Base-by-base conservation (phyloP, 2,797 vertebrate genomes). In the Rachycentron canadum region DNA sequence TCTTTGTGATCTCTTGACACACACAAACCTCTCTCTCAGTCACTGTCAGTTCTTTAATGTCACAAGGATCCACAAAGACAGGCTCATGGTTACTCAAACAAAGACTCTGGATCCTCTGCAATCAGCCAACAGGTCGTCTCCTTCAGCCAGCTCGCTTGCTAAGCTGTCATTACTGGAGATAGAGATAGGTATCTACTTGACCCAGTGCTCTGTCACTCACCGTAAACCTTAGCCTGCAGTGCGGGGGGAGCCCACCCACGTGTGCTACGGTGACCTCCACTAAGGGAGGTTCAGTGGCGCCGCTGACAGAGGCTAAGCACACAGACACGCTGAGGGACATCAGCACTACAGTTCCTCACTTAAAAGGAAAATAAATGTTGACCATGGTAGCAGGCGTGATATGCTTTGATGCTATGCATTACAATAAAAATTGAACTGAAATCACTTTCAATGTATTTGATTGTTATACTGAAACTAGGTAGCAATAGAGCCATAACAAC, bases 151-250 rank as follows among this genome's bases (percentile, higher is more conserved):
- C 79, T 59, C 45, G 65, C 76, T 77, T 58, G 79, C 79, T 75
- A 61, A 86, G 88, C 89, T 86, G 81, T 70, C 65, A 60, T 89
- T 89, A 80, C 85, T 84, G 79, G 79, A 78, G 67, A 86, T 76
- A 77, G 87, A 93, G 93, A 95, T 93, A 91, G 93, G 89, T 91
- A 94, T 94, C 93, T 94, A 88, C 93, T 93, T 92, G 90, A 94
- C 92, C 93, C 84, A 71, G 89, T 61, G 87, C 90, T 93, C 88
- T 92, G 92, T 94, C 93, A 93, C 91, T 93, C 93, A 95, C 91
- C 93, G 91, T 95, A 94, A 94, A 93, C 94, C 89, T 85, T 92
- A 92, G 91, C 88, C 87, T 90, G 75, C 85, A 85, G 94, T 66
- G 61, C 55, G 55, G 85, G 83, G 88, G 89, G 81, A 90, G 91